Evolutionary conservation across 2,113 vertebrate species (phyloP), one percentile per base, ranked within the genome.

Genomic region (Syngnathus typhle): DNA sequence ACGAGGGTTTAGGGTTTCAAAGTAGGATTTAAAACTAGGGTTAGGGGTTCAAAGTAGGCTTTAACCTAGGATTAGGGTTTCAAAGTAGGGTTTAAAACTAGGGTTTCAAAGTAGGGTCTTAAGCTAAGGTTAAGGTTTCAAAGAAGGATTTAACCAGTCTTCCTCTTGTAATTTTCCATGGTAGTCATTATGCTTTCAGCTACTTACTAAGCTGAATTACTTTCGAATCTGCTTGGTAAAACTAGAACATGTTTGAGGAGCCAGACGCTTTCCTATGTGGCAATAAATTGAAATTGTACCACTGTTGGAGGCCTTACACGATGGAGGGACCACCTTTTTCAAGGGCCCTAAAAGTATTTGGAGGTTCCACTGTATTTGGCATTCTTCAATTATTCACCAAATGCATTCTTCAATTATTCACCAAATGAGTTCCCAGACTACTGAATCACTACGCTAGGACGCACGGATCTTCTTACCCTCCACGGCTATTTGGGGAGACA

Each of bases 381-480:
- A 21, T 52, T 6, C 2, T 9, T n/a, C 2, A 51, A 52, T 52
- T 52, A 9, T 21, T 52, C 49, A 52, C 49, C 49, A 9, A 21
- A 52, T 52, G 3, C 19, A 21, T 52, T 6, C 2, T 9, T n/a
- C 2, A 51, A 52, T 52, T 52, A 9, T 21, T 52, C 49, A 52
- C 49, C 49, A 9, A 21, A 52, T 52, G 3, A 36, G 8, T 64
- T 3, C 47, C 63, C 49, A 18, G 44, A 63, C 71, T 75, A 59
- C 41, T n/a, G 12, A 32, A 74, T 41, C n/a, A 69, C 80, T 82
- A 81, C n/a, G 0, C 36, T 1, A n/a, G 47, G 16, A 83, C 73
- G 74, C 67, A 74, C 3, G 78, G 65, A 79, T 79, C 75, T 70
- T 70, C 88, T 89, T 89, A 89, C 88, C 88, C 88, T 84, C 88